These are phyloP conservation scores for Clostera curtula DNA, from an alignment of 2,888 invertebrate genomes.

Conservation along the genomic window DNA sequence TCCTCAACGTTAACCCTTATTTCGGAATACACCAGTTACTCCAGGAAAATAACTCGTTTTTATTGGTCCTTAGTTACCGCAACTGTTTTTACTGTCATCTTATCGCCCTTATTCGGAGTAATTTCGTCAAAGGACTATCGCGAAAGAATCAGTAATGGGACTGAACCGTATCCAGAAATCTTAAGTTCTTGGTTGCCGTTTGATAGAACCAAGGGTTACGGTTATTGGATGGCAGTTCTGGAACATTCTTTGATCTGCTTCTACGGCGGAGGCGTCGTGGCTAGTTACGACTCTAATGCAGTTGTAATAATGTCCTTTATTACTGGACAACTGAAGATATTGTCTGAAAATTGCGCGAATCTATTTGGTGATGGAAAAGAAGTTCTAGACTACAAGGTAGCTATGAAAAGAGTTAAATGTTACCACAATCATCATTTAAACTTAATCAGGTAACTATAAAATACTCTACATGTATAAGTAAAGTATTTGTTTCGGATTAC, in stretches of 20 bases:
- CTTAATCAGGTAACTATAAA: too few species aligned
- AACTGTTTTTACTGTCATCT: constrained; percentile 38
- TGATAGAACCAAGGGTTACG: constrained; percentile 34
- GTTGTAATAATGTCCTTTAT: constrained; percentile 51
- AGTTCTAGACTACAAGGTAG: constrained; percentile 20
- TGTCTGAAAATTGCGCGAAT: constrained; percentile 34
- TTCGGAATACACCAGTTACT: constrained; percentile 40
- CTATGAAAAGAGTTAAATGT: constrained; percentile 9
- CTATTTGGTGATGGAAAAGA: constrained; percentile 29
- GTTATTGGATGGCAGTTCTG: constrained; percentile 36
- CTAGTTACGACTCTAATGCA: constrained; percentile 47
- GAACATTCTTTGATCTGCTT: constrained; percentile 39
- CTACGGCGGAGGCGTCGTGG: constrained; percentile 50
- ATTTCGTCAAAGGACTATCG: constrained; percentile 26
- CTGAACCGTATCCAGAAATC: constrained; percentile 41
- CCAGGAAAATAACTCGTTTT: constrained; percentile 42
- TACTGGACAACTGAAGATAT: constrained; percentile 45
- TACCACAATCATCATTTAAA: too few species aligned
- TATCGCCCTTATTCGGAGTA: constrained; percentile 35
- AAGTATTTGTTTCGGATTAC: too few species aligned
- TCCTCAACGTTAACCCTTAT: constrained; percentile 25
- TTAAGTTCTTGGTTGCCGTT: constrained; percentile 53
- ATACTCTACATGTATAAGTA: too few species aligned
- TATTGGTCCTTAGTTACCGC: constrained; percentile 46
- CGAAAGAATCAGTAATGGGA: constrained; percentile 26